Evolutionary conservation across 2,113 vertebrate species (phyloP), one percentile per base, ranked within the genome.

Genomic region (Sceloporus tristichus): DNA sequence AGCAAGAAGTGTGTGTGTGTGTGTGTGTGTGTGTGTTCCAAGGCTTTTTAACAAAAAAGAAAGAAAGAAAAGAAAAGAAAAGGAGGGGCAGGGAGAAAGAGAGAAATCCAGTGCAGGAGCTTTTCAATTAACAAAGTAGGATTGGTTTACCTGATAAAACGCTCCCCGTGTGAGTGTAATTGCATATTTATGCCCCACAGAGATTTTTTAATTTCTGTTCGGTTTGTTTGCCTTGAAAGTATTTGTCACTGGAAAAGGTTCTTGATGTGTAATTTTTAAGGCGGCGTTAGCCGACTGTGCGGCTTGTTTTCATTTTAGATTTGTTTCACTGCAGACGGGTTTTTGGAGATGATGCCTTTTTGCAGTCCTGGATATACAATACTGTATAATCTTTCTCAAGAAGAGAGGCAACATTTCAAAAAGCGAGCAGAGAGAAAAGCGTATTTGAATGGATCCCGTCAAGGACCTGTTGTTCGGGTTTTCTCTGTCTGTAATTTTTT

Each of bases 171-270:
- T 97, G 97, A 97, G 96, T 96, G 96, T 97, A 97, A 97, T 97
- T 97, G 97, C 96, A 97, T 97, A 97, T 97, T 97, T 97, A 97
- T 97, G 96, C 94, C 97, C 97, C 97, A 97, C 97, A 97, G 97
- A 97, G 97, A 97, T 97, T 97, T 97, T 97, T 97, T 97, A 97
- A 97, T 97, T 97, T 97, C 97, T 97, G 94, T 97, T 97, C 96
- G 96, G 96, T 97, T 97, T 97, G 96, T 97, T 97, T 97, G 97
- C 96, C 97, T 97, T 97, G 97, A 96, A 97, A 97, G 96, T 97
- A 96, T 97, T 97, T 97, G 97, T 97, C 96, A 94, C 96, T 95
- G 92, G 95, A 91, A 97, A 95, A 85, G 93, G 94, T 95, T 97
- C 97, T 97, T 96, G 94, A 96, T 96, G 96, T 96, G 95, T 93